Evolutionary conservation across 2,888 invertebrate species (phyloP).

Genomic region (Bursaphelenchus okinawaensis): DNA sequence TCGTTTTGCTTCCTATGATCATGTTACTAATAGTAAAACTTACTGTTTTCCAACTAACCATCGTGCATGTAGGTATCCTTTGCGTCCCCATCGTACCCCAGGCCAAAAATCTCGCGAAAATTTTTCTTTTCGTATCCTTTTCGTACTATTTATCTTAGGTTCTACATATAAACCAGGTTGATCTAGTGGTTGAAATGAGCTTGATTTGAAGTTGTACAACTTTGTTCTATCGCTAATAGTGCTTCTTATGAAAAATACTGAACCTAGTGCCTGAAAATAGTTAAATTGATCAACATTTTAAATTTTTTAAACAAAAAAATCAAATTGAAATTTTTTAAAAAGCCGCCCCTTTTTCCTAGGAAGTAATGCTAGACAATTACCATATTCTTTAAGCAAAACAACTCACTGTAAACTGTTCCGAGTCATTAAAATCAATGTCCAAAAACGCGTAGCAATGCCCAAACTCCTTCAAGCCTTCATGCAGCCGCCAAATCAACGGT

Average conservation of each 20-base stretch:
- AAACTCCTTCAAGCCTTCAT: constrained; percentile 31
- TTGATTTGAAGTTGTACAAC: constrained; percentile 41
- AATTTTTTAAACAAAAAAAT: neutral
- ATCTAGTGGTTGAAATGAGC: constrained; percentile 16
- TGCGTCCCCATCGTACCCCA: constrained; percentile 51
- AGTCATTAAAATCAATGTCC: constrained; percentile 41
- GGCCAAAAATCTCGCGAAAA: constrained; percentile 54
- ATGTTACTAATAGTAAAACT: neutral
- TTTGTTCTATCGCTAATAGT: constrained; percentile 24
- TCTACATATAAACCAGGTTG: constrained; percentile 4
- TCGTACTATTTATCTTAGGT: constrained; percentile 29
- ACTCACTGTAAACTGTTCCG: constrained; percentile 45
- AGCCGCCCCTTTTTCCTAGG: too few relatives aligned
- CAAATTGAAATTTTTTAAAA: neutral
- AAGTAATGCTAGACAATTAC: too few relatives aligned
- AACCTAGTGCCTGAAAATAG: constrained; percentile 45
- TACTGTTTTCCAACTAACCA: constrained; percentile 40
- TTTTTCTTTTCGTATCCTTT: constrained; percentile 44
- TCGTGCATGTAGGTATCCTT: constrained; percentile 54
- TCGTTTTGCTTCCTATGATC: too few relatives aligned
- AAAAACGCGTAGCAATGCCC: constrained; percentile 34
- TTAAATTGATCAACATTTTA: too few relatives aligned
- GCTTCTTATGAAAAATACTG: constrained; percentile 39
- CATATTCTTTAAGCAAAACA: neutral
- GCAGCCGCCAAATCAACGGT: constrained; percentile 35